Evolutionary conservation across 2,888 invertebrate genomes (phyloP), one percentile per base, ranked within the genome.

Genomic region (Enoplolaimus lenunculus): DNA sequence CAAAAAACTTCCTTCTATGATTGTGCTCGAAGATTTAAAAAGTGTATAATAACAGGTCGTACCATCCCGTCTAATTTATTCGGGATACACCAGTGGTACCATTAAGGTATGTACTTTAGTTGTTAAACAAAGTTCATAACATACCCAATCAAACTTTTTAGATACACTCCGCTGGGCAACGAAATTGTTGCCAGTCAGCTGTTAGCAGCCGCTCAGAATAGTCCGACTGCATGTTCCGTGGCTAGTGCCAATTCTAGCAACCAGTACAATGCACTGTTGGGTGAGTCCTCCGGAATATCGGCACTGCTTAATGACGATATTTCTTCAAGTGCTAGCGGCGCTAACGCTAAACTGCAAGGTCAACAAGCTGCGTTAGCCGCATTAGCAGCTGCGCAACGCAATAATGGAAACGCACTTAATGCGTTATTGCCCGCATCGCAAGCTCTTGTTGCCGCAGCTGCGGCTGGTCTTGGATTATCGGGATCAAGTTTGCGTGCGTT

Each of bases 101-200:
- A n/a, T n/a, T n/a, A n/a, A n/a, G n/a, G n/a, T n/a, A n/a, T n/a
- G n/a, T n/a, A n/a, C n/a, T n/a, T n/a, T n/a, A n/a, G n/a, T n/a
- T n/a, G n/a, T n/a, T n/a, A n/a, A n/a, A n/a, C n/a, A n/a, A n/a
- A n/a, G n/a, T n/a, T n/a, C n/a, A n/a, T n/a, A n/a, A n/a, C n/a
- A n/a, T n/a, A n/a, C n/a, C n/a, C n/a, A n/a, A n/a, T n/a, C n/a
- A n/a, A n/a, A n/a, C 21, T 75, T 79, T 83, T 70, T 84, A 86
- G 87, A 83, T 90, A 90, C 83, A 90, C 90, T 78, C 90, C 90
- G 74, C 84, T 90, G 81, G 74, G 75, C 76, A 90, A 90, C 75
- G 90, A 90, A 68, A 74, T 78, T 81, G 85, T 90, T 74, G 85
- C 86, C 74, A 88, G 7, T 3, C 26, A 57, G 21, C 34, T 34